These are phyloP conservation scores for Atrichornis clamosus DNA, from an alignment of 2,113 vertebrate species.

Conservation along the genomic window DNA sequence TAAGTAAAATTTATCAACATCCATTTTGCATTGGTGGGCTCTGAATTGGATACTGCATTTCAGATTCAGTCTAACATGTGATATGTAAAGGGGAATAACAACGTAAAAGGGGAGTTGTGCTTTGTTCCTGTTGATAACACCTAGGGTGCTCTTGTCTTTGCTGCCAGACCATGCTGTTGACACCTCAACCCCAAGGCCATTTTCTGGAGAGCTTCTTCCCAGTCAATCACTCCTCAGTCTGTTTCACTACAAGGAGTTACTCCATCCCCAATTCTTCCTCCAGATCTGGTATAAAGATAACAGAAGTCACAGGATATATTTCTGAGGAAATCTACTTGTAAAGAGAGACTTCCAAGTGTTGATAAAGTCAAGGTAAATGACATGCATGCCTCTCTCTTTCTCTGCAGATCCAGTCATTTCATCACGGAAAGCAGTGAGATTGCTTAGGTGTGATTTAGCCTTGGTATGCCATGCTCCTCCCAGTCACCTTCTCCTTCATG, in stretches of 20 bases:
- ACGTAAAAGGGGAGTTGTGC: neutral
- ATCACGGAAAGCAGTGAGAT: neutral
- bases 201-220: neutral
- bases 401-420: neutral
- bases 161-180: neutral
- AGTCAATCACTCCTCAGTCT: neutral
- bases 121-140: neutral
- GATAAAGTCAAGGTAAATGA: neutral
- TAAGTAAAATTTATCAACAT: neutral
- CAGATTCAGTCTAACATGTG: neutral
- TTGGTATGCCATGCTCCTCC: neutral
- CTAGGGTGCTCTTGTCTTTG: neutral
- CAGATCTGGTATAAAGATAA: neutral
- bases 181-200: neutral
- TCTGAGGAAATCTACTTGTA: neutral
- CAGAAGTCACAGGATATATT: neutral
- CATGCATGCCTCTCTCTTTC: neutral
- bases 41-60: neutral
- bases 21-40: neutral
- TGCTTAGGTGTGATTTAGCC: neutral
- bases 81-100: neutral
- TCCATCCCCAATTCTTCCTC: neutral
- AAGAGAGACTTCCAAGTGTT: neutral
- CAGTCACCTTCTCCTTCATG: neutral
- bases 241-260: neutral